These are phyloP conservation scores for Lycocorax pyrrhopterus DNA, from an alignment of 2,113 vertebrate genomes.

Conservation along the genomic window DNA sequence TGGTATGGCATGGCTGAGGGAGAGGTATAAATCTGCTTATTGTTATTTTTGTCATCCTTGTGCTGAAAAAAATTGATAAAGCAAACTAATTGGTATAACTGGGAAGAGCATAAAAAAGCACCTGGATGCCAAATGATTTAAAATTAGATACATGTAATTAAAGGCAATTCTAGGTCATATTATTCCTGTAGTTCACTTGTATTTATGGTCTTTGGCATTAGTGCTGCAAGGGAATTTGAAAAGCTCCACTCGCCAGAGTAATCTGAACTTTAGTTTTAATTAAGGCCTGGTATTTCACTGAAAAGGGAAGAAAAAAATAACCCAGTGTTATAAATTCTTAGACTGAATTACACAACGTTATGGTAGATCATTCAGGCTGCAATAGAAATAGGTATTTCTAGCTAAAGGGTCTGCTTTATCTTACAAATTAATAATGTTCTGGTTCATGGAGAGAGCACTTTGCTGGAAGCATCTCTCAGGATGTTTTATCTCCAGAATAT, in stretches of 20 bases:
- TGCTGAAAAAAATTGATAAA: not conserved
- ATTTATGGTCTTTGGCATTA: not conserved
- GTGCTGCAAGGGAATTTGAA: not conserved
- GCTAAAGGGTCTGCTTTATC: not conserved
- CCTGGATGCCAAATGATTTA: not conserved
- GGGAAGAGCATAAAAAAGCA: not conserved
- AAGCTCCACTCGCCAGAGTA: slow-evolving; percentile 10
- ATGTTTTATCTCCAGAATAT: not conserved
- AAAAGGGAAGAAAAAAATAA: not conserved
- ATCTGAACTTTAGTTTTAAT: slow-evolving; percentile 67
- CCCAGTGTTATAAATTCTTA: not conserved
- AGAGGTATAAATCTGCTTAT: not conserved
- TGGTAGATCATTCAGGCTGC: not conserved
- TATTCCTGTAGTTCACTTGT: slow-evolving; percentile 22
- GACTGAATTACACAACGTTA: slow-evolving; percentile 23
- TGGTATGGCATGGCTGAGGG: fast-evolving
- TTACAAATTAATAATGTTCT: not conserved
- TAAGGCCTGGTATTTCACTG: slow-evolving; percentile 55
- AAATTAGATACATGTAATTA: not conserved
- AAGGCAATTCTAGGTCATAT: not conserved
- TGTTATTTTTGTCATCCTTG: not conserved
- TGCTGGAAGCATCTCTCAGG: not conserved
- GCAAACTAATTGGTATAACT: not conserved
- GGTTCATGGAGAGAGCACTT: not conserved
- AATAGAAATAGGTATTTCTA: slow-evolving; percentile 13